Base-by-base conservation (phyloP, 2,797 vertebrate genomes). In the Anabas testudineus region DNA sequence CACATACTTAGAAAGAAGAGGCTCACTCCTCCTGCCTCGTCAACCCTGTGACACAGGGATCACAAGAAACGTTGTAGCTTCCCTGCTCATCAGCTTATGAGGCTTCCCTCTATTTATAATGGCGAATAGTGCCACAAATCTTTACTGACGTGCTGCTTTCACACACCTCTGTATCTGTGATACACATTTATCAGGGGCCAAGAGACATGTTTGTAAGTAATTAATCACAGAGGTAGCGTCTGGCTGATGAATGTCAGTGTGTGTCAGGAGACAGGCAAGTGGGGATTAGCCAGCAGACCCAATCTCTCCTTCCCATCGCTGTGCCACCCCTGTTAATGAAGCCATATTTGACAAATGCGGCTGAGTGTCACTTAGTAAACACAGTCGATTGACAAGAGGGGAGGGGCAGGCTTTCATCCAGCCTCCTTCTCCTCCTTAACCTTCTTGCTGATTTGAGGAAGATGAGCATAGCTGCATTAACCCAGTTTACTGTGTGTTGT, bases 211-310 rank as follows among this genome's bases (percentile, higher is more conserved):
- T 88, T 87, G 85, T 89, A 59, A 71, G 86, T 87, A 85, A 90
- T 93, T 91, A 87, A 91, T 92, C 91, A 92, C 81, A 70, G 67
- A 64, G 82, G 82, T 77, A 64, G 79, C 53, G 54, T 76, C 81
- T 82, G 80, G 71, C 81, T 90, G 90, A 89, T 90, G 81, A 86
- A 91, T 91, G 88, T 90, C 90, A 76, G 72, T 43, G 39, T 59
- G 81, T 46, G 78, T 75, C 77, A 68, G 79, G 66, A 87, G 83
- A 88, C 88, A 73, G 85, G 84, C 56, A 74, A 85, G 83, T 56
- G 54, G 70, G 85, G 83, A 88, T 88, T 87, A 85, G 80, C 78
- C 75, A 65, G 67, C 70, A 71, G 57, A 79, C 56, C 85, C 80
- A 61, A 84, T 89, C 82, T 91, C 77, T 83, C 61, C 62, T 37